Evolutionary conservation across 2,797 vertebrate species (phyloP).

Genomic region (Heteromormyrus szaboi): DNA sequence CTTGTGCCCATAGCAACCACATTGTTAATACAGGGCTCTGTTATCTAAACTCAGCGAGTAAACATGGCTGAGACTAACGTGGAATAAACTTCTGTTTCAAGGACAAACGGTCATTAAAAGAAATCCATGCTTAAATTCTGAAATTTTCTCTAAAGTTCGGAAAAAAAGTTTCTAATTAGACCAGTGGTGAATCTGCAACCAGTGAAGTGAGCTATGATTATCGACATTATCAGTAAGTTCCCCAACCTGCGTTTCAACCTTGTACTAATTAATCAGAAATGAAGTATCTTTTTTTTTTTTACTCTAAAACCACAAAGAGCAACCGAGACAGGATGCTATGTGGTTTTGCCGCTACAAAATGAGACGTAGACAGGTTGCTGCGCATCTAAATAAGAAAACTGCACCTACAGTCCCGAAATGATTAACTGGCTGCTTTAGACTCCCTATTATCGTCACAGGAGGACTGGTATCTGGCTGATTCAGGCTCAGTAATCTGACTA

Average conservation of each 20-base stretch:
- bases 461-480: neutral
- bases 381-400: neutral
- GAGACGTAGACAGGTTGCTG: neutral
- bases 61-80: neutral
- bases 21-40: neutral
- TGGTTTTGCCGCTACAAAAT: slow-evolving; percentile 17
- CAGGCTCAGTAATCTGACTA: neutral
- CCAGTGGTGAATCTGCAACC: neutral
- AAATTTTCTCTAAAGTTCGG: neutral
- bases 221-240: slow-evolving; percentile 9
- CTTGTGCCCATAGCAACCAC: neutral
- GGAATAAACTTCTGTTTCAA: neutral
- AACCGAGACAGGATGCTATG: slow-evolving; percentile 19
- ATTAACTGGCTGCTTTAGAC: neutral
- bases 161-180: neutral
- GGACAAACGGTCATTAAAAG: neutral
- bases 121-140: neutral
- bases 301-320: slow-evolving; percentile 16
- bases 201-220: neutral
- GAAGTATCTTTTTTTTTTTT: slow-evolving; percentile 10
- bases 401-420: neutral
- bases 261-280: slow-evolving; percentile 15
- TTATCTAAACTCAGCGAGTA: neutral
- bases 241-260: neutral
- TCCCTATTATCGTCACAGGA: neutral